Conservation (phyloP, 2,113 vertebrate species). For the Ranitomeya variabilis region DNA sequence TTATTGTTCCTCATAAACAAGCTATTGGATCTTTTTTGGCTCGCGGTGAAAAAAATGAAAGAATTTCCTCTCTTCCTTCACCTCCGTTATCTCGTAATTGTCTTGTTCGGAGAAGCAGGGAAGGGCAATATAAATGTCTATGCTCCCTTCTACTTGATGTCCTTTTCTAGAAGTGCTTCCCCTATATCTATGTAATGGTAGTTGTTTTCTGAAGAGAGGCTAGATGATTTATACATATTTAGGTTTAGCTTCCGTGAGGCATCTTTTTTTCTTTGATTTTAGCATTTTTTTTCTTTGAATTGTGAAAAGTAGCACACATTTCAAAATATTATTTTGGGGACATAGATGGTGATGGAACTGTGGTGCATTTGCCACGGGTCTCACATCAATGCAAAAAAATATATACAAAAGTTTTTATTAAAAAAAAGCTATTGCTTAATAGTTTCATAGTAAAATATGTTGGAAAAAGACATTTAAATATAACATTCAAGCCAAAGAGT, state of each 20-base stretch:
- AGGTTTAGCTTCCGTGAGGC: neutral
- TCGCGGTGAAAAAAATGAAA: slow-evolving; percentile 75
- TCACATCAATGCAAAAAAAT: no score
- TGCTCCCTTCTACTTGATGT: slow-evolving; percentile 70
- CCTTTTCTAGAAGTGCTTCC: slow-evolving; percentile 73
- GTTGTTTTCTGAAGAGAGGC: slow-evolving; percentile 58
- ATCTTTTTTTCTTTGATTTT: neutral
- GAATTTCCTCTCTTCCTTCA: slow-evolving; percentile 73
- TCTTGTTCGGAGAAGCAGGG: slow-evolving; percentile 76
- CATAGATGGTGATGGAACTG: no score
- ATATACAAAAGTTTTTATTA: no score
- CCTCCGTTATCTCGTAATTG: slow-evolving; percentile 80
- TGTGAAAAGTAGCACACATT: neutral
- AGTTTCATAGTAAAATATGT: no score
- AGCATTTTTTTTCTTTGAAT: neutral
- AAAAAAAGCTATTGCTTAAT: no score
- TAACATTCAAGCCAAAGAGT: no score
- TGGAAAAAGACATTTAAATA: no score
- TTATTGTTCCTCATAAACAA: slow-evolving; percentile 81
- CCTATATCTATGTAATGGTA: slow-evolving; percentile 65
- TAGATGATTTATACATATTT: slow-evolving; percentile 26
- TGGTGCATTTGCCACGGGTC: no score
- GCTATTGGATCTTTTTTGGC: slow-evolving; percentile 72
- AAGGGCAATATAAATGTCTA: slow-evolving; percentile 74
- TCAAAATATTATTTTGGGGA: neutral